Conservation (phyloP, 2,797 vertebrate genomes). For the Peromyscus melanophrys region DNA sequence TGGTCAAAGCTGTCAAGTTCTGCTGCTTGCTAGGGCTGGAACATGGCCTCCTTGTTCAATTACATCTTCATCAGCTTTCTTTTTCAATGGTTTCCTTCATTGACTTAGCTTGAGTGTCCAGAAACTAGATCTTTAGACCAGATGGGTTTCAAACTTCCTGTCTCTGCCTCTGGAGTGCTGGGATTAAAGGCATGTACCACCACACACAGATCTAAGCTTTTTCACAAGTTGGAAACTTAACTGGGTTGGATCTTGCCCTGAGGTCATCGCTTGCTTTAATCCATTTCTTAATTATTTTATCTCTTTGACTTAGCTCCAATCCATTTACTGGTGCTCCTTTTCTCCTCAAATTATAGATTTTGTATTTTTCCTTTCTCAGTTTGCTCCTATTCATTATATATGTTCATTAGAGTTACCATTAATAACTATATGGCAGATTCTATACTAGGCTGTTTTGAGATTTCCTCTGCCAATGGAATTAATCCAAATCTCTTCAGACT, state of each 20-base stretch:
- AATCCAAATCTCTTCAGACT: background rate
- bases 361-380: background rate
- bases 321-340: background rate
- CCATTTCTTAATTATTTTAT: background rate
- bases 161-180: background rate
- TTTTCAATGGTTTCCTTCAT: background rate
- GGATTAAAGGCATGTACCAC: background rate
- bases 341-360: background rate
- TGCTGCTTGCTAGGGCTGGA: background rate
- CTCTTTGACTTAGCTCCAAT: background rate
- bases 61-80: background rate
- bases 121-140: background rate
- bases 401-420: background rate
- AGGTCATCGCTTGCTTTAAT: background rate
- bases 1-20: background rate
- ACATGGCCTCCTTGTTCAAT: background rate
- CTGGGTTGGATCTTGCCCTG: background rate
- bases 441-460: background rate
- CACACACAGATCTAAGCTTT: background rate
- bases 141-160: background rate
- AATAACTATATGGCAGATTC: background rate
- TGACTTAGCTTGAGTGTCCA: background rate
- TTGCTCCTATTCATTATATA: background rate
- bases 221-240: background rate
- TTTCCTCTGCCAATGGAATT: background rate